Percentiles rank a stretch among this genome's conserved stretches.
Conservation (phyloP, 2,888 invertebrate genomes). For the Ectemnius lituratus region DNA sequence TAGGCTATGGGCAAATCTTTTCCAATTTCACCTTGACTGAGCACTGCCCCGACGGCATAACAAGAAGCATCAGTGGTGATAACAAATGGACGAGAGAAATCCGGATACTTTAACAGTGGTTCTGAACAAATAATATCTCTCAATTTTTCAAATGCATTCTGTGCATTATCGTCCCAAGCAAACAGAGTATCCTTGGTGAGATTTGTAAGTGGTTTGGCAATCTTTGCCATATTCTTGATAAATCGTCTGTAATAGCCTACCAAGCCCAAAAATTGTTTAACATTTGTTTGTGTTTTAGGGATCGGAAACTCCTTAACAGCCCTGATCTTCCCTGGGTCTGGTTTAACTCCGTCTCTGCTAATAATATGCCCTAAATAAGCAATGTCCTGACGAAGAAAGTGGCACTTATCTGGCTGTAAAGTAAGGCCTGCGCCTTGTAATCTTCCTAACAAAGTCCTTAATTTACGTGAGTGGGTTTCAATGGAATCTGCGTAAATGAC, state of each 20-base stretch:
- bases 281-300: neutral
- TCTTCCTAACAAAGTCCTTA: neutral
- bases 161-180: too few relatives aligned
- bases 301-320: neutral
- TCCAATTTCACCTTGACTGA: too few relatives aligned
- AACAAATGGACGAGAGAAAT: too few relatives aligned
- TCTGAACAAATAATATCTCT: too few relatives aligned
- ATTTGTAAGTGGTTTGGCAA: neutral
- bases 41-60: too few relatives aligned
- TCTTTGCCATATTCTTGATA: neutral
- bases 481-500: neutral
- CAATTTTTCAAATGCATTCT: too few relatives aligned
- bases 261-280: neutral
- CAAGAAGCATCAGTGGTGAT: too few relatives aligned
- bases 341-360: neutral
- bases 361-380: neutral
- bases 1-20: too few relatives aligned
- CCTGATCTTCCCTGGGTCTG: neutral
- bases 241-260: neutral
- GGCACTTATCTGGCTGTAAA: conserved; percentile 1
- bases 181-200: too few relatives aligned
- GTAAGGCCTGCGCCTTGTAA: neutral
- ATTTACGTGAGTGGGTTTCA: neutral
- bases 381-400: neutral
- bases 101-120: too few relatives aligned